Base-by-base conservation (phyloP, 2,888 invertebrate genomes). In the Epinotia nisella region DNA sequence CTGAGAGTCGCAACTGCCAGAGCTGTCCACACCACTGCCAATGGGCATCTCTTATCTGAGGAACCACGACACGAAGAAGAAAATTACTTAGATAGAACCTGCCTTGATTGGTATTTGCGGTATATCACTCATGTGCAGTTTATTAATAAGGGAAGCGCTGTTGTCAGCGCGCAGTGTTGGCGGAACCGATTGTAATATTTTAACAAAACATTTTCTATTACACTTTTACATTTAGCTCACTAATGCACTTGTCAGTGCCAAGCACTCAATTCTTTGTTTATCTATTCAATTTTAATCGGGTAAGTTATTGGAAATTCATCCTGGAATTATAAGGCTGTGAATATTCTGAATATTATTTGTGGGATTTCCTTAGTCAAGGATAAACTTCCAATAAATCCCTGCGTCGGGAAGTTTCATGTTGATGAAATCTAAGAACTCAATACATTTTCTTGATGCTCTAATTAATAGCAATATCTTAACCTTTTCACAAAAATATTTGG, bases 181-280 rank as follows among this genome's bases (percentile, higher is more conserved):
- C 70, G 19, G 69, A 5, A 24, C 41, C 13, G 53, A 41, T 17
- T 17, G 41, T 24, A 29, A 10, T 29, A 24, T 29, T 61, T 64
- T 19, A 15, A 49, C 56, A 29, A 70, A 56, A 58, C 19, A 21
- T 41, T 56, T 53, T 55, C 24, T 7, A 29, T 56, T 45, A 21
- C 7, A 55, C 5, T 45, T 62, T 49, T 49, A 70, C 45, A 45
- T 61, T 53, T 19, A 61, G 62, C 61, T 61, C 41, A 39, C 60
- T 35, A 56, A 49, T 45, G 45, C 45, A 35, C 35, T 21, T 13
- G 24, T 13, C 17, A 61, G 62, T 70, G 70, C 62, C 19, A 35
- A 70, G 62, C 70, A 70, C 29, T 45, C 15, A 17, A 39, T 62
- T 55, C 11, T 9, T 53, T 45, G 2, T 35, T n/a, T 24, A 45